phyloP scores from a whole-genome alignment of 2,797 vertebrate species.

The Xenopus petersii region DNA sequence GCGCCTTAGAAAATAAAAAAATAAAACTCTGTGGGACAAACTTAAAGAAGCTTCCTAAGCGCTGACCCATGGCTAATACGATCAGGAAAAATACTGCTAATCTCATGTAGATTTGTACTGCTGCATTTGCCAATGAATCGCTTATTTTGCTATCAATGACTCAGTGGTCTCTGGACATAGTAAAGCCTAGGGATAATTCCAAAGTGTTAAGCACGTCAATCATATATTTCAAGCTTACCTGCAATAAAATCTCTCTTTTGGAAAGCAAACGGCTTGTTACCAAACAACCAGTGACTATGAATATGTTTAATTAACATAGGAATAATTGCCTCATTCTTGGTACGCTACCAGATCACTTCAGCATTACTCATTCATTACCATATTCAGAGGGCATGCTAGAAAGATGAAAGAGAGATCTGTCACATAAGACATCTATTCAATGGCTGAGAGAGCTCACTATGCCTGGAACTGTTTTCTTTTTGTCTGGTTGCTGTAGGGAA shows the following conservation, averaged over 20 bases:
- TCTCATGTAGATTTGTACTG: conserved; percentile 36
- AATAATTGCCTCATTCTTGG: conserved; percentile 47
- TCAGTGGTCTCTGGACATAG: conserved; percentile 38
- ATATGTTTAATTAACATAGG: conserved; percentile 48
- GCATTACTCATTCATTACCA: conserved; percentile 48
- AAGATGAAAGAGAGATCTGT: conserved; percentile 45
- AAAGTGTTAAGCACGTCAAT: conserved; percentile 33
- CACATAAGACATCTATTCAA: conserved; percentile 47
- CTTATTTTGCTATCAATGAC: conserved; percentile 46
- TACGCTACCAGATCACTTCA: conserved; percentile 32
- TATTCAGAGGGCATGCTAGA: conserved; percentile 45
- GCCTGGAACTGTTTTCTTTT: conserved; percentile 45
- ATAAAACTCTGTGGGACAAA: conserved; percentile 27
- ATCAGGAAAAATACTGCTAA: conserved; percentile 47
- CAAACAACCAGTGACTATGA: conserved; percentile 44
- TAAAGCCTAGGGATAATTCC: conserved; percentile 38
- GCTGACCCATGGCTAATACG: conserved; percentile 46
- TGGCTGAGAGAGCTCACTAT: conserved; percentile 32
- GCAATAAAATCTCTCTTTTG: conserved; percentile 41
- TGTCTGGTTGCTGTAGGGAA: conserved; percentile 50
- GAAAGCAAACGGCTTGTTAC: conserved; percentile 39
- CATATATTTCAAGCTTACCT: conserved; percentile 40
- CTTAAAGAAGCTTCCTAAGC: conserved; percentile 32
- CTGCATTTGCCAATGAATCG: conserved; percentile 41
- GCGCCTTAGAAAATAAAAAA: not conserved